Conservation (phyloP, 2,113 vertebrate species). For the Chloropsis cyanopogon region DNA sequence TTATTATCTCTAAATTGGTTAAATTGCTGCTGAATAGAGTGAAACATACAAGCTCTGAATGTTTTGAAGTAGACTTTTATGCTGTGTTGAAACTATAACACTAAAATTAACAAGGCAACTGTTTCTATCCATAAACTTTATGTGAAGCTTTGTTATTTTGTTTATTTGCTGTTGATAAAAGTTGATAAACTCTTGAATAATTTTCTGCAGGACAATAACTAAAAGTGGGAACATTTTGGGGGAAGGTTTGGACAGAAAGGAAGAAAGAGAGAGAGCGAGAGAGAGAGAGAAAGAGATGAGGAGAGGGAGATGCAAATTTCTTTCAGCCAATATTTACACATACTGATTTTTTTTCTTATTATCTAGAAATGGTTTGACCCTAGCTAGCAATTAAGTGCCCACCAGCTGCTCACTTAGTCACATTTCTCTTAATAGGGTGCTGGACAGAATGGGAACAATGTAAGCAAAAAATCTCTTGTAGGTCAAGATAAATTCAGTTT, state of each 20-base stretch:
- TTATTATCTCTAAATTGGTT: background rate
- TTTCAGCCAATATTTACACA: background rate
- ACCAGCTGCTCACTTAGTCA: background rate
- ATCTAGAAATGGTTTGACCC: background rate
- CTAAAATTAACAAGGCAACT: background rate
- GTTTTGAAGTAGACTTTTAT: background rate
- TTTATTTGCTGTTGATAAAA: background rate
- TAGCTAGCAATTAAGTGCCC: background rate
- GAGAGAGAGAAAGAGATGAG: background rate
- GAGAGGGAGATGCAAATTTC: background rate
- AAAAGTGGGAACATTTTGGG: background rate
- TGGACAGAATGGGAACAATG: background rate
- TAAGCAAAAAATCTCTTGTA: background rate
- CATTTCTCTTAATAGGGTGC: background rate
- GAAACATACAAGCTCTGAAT: background rate
- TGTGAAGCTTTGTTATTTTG: background rate
- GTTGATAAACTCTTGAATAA: background rate
- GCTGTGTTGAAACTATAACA: background rate
- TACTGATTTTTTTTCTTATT: background rate
- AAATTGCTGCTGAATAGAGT: background rate
- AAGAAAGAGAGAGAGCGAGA: background rate
- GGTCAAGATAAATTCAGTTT: background rate
- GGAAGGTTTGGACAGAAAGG: rapidly evolving
- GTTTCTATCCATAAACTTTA: background rate
- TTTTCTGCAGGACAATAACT: background rate